Base-by-base conservation (phyloP, 2,113 vertebrate species). In the Lucifuga dentata region DNA sequence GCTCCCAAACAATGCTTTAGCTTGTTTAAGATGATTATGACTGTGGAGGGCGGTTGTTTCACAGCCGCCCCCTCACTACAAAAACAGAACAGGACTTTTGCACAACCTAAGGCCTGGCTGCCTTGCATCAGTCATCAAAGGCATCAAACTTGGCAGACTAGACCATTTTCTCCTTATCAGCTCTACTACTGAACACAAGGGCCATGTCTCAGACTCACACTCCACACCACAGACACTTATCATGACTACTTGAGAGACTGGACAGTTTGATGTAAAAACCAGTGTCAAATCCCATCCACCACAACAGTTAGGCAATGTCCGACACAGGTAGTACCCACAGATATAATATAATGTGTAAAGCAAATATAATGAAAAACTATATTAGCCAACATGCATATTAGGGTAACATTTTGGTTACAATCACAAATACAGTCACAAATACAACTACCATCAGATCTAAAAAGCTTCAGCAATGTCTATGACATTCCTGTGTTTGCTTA, bases 11-110 rank as follows among this genome's bases (percentile, higher is more conserved):
- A 91, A 90, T 78, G 85, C 29, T 19, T 36, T 46, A 49, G 80
- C 80, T 85, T 88, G 82, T 88, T 92, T 88, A 78, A 83, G 75
- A 38, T 67, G 72, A 85, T 41, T 73, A 80, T 87, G 77, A 76
- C 73, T 72, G 70, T 60, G 38, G 7, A 64, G 72, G 67, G 55
- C n/a, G 58, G 78, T 85, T 90, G 87, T 87, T 90, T 87, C 78
- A 85, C 89, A 65, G 73, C 68, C 80, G 57, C 87, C 90, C 88
- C 44, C 88, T 83, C 84, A 83, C 57, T 79, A 11, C 39, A 65
- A 50, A 64, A 75, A 85, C 78, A 86, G 64, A 68, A 60, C 72
- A 70, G 51, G 69, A 26, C 59, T 76, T 83, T 83, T 68, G 65
- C 65, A 73, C 60, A 56, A 80, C 55, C 40, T 52, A 39, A 66